Evolutionary conservation across 2,888 invertebrate genomes (phyloP).

Genomic region (Venusia cambrica): DNA sequence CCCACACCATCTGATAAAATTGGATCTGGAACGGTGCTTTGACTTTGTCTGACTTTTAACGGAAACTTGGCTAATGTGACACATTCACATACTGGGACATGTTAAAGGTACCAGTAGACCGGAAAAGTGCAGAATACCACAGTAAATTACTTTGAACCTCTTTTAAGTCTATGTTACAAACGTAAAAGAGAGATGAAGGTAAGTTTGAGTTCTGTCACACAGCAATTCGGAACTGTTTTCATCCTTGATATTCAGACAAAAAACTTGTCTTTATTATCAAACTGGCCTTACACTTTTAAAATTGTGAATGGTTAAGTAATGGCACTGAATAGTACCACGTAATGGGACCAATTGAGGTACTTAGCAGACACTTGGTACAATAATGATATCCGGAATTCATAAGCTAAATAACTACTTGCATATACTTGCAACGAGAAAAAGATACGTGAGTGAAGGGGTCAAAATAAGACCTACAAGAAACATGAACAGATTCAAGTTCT

Average conservation of each 20-base stretch:
- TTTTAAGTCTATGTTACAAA: too few species aligned
- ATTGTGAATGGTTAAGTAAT: slow-evolving; percentile 38
- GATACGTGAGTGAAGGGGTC: too few species aligned
- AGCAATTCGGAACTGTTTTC: slow-evolving; percentile 27
- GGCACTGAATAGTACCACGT: slow-evolving; percentile 10
- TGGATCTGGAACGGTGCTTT: slow-evolving; percentile 51
- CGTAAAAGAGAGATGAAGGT: too few species aligned
- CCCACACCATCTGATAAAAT: slow-evolving; percentile 56
- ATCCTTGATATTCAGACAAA: too few species aligned
- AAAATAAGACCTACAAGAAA: too few species aligned
- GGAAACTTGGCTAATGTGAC: slow-evolving; percentile 26
- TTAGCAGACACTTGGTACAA: slow-evolving; percentile 1
- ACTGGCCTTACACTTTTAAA: slow-evolving; percentile 44
- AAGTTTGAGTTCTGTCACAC: too few species aligned
- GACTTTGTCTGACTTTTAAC: slow-evolving; percentile 33
- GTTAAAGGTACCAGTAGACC: slow-evolving; percentile 18
- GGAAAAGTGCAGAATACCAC: too few species aligned
- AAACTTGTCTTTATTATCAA: slow-evolving; percentile 27
- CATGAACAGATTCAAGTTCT: too few species aligned
- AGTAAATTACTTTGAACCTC: too few species aligned
- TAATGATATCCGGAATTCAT: slow-evolving; percentile 4
- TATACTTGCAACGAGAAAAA: too few species aligned
- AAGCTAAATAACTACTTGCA: too few species aligned
- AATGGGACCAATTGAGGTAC: slow-evolving; percentile 9
- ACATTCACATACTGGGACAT: slow-evolving; percentile 18